phyloP scores from a whole-genome alignment of 2,113 vertebrate species.

The Conger conger region DNA sequence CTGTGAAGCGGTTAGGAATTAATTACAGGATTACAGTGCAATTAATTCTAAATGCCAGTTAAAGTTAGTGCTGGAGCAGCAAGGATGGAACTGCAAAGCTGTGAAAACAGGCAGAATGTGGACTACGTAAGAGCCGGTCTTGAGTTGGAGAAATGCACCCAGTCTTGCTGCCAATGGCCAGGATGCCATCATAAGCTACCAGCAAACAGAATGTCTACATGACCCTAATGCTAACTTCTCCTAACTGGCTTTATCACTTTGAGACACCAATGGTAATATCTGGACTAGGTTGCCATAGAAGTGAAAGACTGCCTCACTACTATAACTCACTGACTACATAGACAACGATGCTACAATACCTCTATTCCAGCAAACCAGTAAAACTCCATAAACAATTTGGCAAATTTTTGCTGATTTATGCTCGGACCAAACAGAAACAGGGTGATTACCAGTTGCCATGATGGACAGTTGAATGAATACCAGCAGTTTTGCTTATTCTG shows the following conservation, averaged over 20 bases:
- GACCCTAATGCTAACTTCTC: neutral
- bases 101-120: slow-evolving; percentile 59
- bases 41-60: slow-evolving; percentile 78
- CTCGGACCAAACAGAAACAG: neutral
- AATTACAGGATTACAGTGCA: slow-evolving; percentile 81
- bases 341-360: neutral
- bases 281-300: neutral
- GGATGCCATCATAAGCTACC: slow-evolving; percentile 5
- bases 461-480: slow-evolving; percentile 5
- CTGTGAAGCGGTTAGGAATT: slow-evolving; percentile 84
- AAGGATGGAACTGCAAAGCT: slow-evolving; percentile 60
- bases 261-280: neutral
- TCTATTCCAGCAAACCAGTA: neutral
- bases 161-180: slow-evolving; percentile 16
- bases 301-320: neutral
- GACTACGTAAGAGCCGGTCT: slow-evolving; percentile 30
- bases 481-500: neutral
- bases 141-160: neutral
- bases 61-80: slow-evolving; percentile 65
- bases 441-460: neutral
- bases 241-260: neutral
- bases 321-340: neutral
- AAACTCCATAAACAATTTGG: neutral
- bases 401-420: neutral
- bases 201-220: neutral